Evolutionary conservation across 2,888 invertebrate species (phyloP), one percentile per base, ranked within the genome.

Genomic region (Melinaea menophilus): DNA sequence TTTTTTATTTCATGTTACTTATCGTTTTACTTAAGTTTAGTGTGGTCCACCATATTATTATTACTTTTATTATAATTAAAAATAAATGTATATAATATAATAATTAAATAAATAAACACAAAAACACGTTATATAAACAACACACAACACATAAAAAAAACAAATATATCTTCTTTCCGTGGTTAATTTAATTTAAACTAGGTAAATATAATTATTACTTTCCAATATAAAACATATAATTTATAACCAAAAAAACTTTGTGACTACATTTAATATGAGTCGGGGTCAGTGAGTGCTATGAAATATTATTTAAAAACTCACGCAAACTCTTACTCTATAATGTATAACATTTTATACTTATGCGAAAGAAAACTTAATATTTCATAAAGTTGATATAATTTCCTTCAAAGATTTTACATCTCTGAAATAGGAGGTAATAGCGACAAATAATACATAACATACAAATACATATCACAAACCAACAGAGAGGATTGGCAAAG

Each of bases 401-500:
- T 3, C 3, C 2, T 41, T 41, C 41, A 41, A 9, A 11, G 41
- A 41, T 5, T 37, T 41, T 41, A 41, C 41, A 41, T 41, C 41
- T 41, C 3, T 41, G 41, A 41, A 41, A 41, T 41, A 41, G 37
- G 7, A 37, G 7, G 37, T 37, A 7, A 37, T 9, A 45, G 54
- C 41, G 35, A 64, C 58, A 62, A 41, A 68, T 61, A 63, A 56
- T 9, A 55, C 62, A 59, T 71, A 70, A 68, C 74, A 74, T 71
- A 74, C 73, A 81, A 84, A 84, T 78, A 77, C 78, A 69, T 69
- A 70, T 72, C 75, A 78, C 78, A 74, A 74, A 85, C 85, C 86
- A 82, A 85, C 90, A 90, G 90, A 88, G 86, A 83, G 87, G 79
- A 88, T 91, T 88, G 86, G 90, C 81, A 85, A 87, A 84, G 86